Conservation (phyloP, 2,888 invertebrate species). For the Lamellibrachia satsuma region DNA sequence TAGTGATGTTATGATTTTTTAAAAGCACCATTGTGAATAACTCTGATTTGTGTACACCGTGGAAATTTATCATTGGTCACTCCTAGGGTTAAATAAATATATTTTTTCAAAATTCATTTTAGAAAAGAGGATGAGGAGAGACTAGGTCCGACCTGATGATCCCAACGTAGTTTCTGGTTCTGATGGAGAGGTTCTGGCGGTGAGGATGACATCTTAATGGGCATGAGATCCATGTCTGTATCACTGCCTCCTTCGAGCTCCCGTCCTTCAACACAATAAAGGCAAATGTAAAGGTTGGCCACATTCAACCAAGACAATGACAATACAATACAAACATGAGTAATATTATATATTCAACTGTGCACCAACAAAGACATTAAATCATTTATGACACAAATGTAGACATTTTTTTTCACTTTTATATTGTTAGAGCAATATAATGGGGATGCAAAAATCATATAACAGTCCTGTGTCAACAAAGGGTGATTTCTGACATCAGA, state of each 20-base stretch:
- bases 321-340: neutral
- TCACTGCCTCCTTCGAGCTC: neutral
- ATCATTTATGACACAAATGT: neutral
- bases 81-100: constrained; percentile 13
- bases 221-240: constrained; percentile 25
- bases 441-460: neutral
- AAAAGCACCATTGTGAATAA: too few species aligned
- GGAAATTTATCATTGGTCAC: neutral
- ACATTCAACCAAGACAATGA: neutral
- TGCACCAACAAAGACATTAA: neutral
- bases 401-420: neutral
- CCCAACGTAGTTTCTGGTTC: constrained; percentile 78
- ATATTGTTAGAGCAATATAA: neutral
- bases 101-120: constrained; percentile 22
- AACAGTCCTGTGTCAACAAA: neutral
- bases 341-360: neutral
- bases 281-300: neutral
- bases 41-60: too few species aligned
- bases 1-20: too few species aligned
- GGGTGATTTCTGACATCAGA: neutral
- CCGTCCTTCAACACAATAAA: neutral
- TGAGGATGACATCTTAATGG: constrained; percentile 29
- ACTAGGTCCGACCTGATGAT: constrained; percentile 79
- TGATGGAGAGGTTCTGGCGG: constrained; percentile 78
- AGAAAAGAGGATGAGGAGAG: neutral